Conservation (phyloP, 2,113 vertebrate genomes). For the Taurulus bubalis region DNA sequence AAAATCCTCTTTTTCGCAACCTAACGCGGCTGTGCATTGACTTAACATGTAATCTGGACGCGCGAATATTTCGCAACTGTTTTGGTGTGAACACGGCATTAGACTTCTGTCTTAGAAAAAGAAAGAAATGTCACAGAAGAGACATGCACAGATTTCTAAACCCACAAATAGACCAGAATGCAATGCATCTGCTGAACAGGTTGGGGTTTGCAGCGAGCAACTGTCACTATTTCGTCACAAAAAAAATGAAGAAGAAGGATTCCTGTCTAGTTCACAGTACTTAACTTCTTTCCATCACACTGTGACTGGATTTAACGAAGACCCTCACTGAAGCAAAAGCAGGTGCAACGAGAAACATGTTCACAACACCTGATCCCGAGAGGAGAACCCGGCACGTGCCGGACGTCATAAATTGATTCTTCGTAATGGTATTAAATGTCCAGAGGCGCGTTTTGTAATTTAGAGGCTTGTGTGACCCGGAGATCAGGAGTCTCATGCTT, state of each 20-base stretch:
- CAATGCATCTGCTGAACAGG: neutral
- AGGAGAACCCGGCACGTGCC: neutral
- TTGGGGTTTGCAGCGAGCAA: neutral
- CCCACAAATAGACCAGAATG: neutral
- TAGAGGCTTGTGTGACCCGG: constrained; percentile 52
- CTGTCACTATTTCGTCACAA: neutral
- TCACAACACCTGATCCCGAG: neutral
- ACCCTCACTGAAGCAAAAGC: neutral
- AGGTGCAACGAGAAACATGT: neutral
- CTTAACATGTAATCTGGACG: no score
- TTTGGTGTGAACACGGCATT: no score
- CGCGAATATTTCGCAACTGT: no score
- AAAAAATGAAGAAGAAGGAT: neutral
- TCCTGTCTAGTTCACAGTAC: neutral
- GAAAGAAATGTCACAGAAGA: neutral
- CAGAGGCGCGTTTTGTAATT: constrained; percentile 41
- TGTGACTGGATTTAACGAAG: constrained; percentile 1
- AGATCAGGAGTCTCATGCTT: constrained; percentile 41
- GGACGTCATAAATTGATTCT: constrained; percentile 14
- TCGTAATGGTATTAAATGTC: constrained; percentile 17
- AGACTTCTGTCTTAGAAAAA: no score
- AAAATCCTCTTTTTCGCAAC: no score
- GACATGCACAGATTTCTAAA: neutral
- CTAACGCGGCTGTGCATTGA: no score
- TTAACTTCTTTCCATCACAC: no score